Evolutionary conservation across 1,140 invertebrate species (phyloP).

Genomic region (Bilobella aurantiaca): DNA sequence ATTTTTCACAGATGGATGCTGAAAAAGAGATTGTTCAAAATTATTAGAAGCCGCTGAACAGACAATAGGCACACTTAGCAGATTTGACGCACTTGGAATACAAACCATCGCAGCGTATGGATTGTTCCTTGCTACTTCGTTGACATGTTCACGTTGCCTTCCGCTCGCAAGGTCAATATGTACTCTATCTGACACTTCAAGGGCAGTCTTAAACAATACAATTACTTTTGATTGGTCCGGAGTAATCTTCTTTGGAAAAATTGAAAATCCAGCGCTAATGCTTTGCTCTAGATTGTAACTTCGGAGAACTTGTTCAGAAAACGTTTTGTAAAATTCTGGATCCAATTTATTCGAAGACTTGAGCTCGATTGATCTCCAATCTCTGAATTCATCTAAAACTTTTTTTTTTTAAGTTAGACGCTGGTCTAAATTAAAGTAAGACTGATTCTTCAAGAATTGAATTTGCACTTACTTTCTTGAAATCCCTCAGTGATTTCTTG

Average conservation of each 20-base stretch:
- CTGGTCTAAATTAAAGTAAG: too few species aligned
- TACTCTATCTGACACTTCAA: constrained; percentile 16
- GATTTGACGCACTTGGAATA: constrained; percentile 29
- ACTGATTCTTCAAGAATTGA: background rate
- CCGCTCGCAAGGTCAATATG: constrained; percentile 21
- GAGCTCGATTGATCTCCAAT: constrained; percentile 32
- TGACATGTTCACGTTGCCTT: background rate
- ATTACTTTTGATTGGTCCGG: constrained; percentile 28
- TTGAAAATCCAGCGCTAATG: constrained; percentile 22
- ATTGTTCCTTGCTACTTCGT: constrained; percentile 14
- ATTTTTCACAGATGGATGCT: constrained; percentile 21
- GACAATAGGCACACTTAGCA: background rate
- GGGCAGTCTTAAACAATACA: constrained; percentile 26
- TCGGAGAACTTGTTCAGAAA: constrained; percentile 28
- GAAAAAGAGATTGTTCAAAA: background rate
- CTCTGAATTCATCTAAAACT: constrained; percentile 26
- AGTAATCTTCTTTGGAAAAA: constrained; percentile 33
- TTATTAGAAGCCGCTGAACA: background rate
- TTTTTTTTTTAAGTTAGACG: too few species aligned
- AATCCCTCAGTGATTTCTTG: constrained; percentile 24
- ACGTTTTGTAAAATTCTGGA: constrained; percentile 30
- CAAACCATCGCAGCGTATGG: constrained; percentile 23
- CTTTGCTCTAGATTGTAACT: constrained; percentile 33
- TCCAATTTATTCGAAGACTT: constrained; percentile 23
- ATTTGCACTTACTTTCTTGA: constrained; percentile 22